These are phyloP conservation scores for Periphyllus acericola DNA, from an alignment of 2,888 invertebrate species.

Conservation along the genomic window DNA sequence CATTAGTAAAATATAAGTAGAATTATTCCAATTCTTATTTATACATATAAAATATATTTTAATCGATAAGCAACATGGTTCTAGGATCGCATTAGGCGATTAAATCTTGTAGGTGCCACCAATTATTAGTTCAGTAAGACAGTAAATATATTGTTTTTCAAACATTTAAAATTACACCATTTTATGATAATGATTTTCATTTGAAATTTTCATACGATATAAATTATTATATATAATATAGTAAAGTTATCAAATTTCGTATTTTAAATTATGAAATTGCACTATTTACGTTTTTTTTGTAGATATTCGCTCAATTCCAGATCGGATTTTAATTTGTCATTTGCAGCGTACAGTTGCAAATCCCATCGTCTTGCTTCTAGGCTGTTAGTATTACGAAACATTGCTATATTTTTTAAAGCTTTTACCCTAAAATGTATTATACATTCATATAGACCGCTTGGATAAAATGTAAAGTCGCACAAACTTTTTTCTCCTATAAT, in stretches of 20 bases:
- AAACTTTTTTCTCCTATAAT: too few species aligned
- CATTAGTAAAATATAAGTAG: too few species aligned
- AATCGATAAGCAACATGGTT: too few species aligned
- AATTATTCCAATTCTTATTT: too few species aligned
- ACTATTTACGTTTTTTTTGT: neutral
- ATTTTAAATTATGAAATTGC: neutral
- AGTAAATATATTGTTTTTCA: too few species aligned
- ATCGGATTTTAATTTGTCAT: neutral
- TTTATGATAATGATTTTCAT: too few species aligned
- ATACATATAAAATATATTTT: too few species aligned
- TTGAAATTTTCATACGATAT: too few species aligned
- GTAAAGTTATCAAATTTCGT: neutral
- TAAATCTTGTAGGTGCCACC: too few species aligned
- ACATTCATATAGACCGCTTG: neutral
- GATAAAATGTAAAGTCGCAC: neutral
- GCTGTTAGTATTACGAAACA: neutral
- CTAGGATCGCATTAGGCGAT: too few species aligned
- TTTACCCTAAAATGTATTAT: neutral
- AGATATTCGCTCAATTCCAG: neutral
- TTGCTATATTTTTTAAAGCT: neutral
- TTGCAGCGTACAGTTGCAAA: neutral
- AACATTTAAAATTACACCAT: too few species aligned
- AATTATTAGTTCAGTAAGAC: too few species aligned
- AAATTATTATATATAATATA: neutral
- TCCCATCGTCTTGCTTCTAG: neutral